phyloP scores from a whole-genome alignment of 2,113 vertebrate genomes.

The Eidolon helvum region DNA sequence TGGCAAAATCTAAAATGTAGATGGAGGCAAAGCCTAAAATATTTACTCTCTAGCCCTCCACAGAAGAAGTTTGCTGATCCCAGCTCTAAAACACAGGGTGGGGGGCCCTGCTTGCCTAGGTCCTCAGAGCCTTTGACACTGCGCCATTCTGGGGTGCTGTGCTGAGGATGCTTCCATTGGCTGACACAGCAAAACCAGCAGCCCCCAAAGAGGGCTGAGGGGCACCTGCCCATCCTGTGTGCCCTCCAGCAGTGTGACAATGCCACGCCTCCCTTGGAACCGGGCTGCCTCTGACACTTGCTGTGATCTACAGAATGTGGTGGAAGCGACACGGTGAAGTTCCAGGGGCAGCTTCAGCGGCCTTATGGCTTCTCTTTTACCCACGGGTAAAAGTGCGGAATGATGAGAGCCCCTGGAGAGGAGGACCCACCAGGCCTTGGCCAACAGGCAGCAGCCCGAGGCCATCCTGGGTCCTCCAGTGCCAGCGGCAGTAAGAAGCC shows the following conservation, averaged over 20 bases:
- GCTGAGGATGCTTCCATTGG: neutral
- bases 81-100: neutral
- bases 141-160: neutral
- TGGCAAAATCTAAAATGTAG: conserved; percentile 13
- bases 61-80: neutral
- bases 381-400: neutral
- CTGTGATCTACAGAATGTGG: neutral
- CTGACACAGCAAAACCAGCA: neutral
- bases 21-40: neutral
- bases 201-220: neutral
- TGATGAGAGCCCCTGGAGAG: neutral
- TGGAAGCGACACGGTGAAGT: neutral
- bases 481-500: too few species aligned
- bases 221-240: fast-evolving
- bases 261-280: neutral
- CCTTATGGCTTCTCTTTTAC: neutral
- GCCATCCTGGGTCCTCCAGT: neutral
- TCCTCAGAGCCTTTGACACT: neutral
- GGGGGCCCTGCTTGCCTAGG: neutral
- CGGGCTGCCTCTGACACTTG: neutral
- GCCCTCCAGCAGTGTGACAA: neutral
- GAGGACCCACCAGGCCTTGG: neutral
- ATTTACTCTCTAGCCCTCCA: neutral
- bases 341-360: neutral
- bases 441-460: neutral